Evolutionary conservation across 2,888 invertebrate genomes (phyloP).

Genomic region (Parnassius apollo): DNA sequence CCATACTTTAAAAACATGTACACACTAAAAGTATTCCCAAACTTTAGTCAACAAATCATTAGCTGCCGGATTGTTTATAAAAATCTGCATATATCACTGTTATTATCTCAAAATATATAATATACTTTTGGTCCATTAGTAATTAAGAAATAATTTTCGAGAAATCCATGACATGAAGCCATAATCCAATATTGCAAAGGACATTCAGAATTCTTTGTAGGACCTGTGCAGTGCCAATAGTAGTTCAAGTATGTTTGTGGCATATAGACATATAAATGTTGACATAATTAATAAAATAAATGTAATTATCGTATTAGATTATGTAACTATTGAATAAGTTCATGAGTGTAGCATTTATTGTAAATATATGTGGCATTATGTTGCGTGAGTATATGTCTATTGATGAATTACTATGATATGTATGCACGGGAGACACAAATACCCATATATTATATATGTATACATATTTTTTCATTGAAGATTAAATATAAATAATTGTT

Average conservation of each 20-base stretch:
- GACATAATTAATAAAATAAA: not conserved
- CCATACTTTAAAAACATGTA: not conserved
- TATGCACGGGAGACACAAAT: not conserved
- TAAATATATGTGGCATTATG: constrained; percentile 13
- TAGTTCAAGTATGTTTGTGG: constrained; percentile 6
- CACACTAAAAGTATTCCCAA: not conserved
- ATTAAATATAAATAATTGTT: constrained; percentile 13
- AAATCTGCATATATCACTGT: not conserved
- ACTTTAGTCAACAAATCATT: not conserved
- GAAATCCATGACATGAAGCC: not conserved
- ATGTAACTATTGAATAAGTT: constrained; percentile 9
- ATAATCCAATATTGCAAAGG: not conserved
- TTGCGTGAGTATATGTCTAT: not conserved
- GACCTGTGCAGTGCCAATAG: constrained; percentile 26
- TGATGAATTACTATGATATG: constrained; percentile 5
- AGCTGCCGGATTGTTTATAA: not conserved
- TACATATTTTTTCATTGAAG: constrained; percentile 22
- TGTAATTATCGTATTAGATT: constrained; percentile 9
- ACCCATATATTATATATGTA: constrained; percentile 7
- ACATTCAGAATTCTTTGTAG: not conserved
- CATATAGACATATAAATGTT: constrained; percentile 6
- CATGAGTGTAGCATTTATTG: constrained; percentile 18
- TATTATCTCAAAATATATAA: constrained; percentile 5
- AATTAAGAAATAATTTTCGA: constrained; percentile 1
- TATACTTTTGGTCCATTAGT: constrained; percentile 22